Evolutionary conservation across 2,888 invertebrate genomes (phyloP), one percentile per base, ranked within the genome.

Genomic region (Dasysyrphus albostriatus): DNA sequence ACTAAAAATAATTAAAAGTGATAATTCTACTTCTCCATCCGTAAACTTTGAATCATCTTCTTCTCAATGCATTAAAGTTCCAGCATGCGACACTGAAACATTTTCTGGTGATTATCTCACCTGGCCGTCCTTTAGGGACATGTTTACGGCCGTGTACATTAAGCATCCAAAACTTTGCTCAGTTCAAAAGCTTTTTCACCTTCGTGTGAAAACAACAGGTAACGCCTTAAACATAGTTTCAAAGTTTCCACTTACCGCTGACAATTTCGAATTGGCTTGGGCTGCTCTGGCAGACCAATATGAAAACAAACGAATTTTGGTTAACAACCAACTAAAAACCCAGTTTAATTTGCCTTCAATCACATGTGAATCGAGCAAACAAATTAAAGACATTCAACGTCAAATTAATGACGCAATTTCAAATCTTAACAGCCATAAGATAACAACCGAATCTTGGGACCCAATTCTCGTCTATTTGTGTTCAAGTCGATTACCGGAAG

Each of bases 271-370:
- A 14, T 34, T 67, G 3, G 80, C 81, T 4, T 84, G 80, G 72
- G 24, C 39, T 2, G 70, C 70, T 8, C 24, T 76, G 5, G 42
- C 42, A 5, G 67, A 85, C 9, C 63, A 76, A n/a, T 85, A 77
- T 12, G 81, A 85, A 56, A 85, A 81, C 37, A 76, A 75, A 42
- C 63, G 80, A 7, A 69, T 78, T 4, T 42, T 87, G 9, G 63
- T 77, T 0, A 85, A 82, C 24, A 51, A 49, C 7, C 69, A 79
- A 51, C 42, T 83, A 0, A 79, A 79, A 34, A 34, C 19, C 5
- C 49, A 67, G 14, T 73, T 79, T 19, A 72, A 77, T 72, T 49
- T 78, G 9, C 10, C 69, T 1, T 4, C 19, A 7, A 16, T 58
- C 3, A n/a, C 19, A 0, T 39, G 29, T 47, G 73, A 78, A 29